These are phyloP conservation scores for Petrophora chlorosata DNA, from an alignment of 2,888 invertebrate genomes.

Conservation along the genomic window DNA sequence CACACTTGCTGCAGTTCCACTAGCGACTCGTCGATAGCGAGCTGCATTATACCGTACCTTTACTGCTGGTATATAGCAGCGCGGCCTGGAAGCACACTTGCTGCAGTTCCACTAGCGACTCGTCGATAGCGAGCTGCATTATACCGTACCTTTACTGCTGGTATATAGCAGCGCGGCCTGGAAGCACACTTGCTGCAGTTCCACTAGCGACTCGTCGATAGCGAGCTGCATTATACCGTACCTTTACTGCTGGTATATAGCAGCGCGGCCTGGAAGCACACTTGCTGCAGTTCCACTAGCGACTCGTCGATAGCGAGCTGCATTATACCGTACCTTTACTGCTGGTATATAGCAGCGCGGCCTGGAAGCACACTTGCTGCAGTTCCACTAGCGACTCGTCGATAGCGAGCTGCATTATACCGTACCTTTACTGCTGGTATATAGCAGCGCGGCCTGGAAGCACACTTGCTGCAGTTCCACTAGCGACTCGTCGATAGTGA, in stretches of 20 bases:
- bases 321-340: too few relatives aligned
- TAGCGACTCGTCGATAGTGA: slow-evolving; percentile 96
- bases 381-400: slow-evolving; percentile 95
- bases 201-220: slow-evolving; percentile 95
- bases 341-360: slow-evolving; percentile 97
- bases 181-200: slow-evolving; percentile 95
- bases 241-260: slow-evolving; percentile 98
- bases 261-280: slow-evolving; percentile 98
- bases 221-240: slow-evolving; percentile 99
- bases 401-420: slow-evolving; percentile 98
- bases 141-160: too few relatives aligned
- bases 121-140: slow-evolving; percentile 99
- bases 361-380: slow-evolving; percentile 97
- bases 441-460: slow-evolving; percentile 98
- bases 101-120: slow-evolving; percentile 92
- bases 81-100: slow-evolving; percentile 99
- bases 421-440: too few relatives aligned
- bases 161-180: slow-evolving; percentile 99
- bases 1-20: slow-evolving; percentile 94
- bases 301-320: slow-evolving; percentile 98
- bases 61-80: slow-evolving; percentile 96
- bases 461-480: slow-evolving; percentile 94
- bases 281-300: slow-evolving; percentile 92
- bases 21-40: slow-evolving; percentile 96
- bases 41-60: too few relatives aligned